Conservation (phyloP, 2,113 vertebrate genomes). For the Sturnira hondurensis region DNA sequence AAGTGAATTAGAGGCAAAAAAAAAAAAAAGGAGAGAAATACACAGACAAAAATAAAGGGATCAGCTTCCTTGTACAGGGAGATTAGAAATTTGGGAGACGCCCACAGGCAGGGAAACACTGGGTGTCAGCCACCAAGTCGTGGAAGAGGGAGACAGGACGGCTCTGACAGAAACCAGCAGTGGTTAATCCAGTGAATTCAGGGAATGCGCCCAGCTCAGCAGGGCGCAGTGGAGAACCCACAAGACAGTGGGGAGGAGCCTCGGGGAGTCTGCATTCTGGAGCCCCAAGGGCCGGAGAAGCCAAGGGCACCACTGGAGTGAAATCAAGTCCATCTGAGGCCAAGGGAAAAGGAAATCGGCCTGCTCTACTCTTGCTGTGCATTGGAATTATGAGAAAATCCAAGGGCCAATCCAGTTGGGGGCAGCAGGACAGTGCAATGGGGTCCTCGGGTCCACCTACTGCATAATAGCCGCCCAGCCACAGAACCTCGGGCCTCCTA, state of each 20-base stretch:
- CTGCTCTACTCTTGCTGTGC: neutral
- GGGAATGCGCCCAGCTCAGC: constrained; percentile 51
- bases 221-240: neutral
- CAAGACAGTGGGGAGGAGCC: neutral
- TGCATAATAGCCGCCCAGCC: too few species aligned
- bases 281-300: neutral
- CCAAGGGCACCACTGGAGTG: neutral
- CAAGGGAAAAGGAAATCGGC: neutral
- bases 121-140: rapidly evolving
- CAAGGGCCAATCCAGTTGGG: neutral
- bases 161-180: neutral
- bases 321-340: neutral
- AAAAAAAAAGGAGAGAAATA: neutral
- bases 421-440: rapidly evolving
- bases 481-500: rapidly evolving
- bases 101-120: rapidly evolving
- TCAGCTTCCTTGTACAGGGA: neutral
- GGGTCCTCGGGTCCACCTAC: neutral
- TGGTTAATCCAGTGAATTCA: neutral
- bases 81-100: neutral
- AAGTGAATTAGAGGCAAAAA: neutral
- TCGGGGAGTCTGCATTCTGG: neutral
- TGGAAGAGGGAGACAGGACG: neutral
- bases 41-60: neutral
- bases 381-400: neutral